A percentile compares a stretch with the other conserved stretches of the same genome.
phyloP scores from a whole-genome alignment of 2,888 invertebrate genomes.

The Lordiphosa andalusiaca region DNA sequence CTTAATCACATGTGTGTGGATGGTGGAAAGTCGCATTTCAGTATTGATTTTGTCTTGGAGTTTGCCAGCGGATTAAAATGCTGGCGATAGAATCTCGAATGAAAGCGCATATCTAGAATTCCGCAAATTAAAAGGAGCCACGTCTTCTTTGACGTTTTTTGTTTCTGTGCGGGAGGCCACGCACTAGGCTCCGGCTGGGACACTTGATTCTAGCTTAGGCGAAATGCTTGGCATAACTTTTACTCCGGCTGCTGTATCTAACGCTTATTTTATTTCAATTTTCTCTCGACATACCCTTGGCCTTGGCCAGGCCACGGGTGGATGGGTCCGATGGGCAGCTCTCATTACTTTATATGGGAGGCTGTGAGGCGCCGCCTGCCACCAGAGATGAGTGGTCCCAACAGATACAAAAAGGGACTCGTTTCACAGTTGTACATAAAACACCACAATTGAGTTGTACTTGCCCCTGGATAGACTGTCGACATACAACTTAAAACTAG shows the following conservation, averaged over 20 bases:
- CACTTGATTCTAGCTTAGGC: constrained; percentile 57
- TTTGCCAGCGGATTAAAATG: constrained; percentile 59
- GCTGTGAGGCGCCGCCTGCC: constrained; percentile 20
- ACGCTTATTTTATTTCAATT: constrained; percentile 59
- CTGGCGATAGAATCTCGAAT: constrained; percentile 55
- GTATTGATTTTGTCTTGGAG: constrained; percentile 53
- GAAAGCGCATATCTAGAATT: constrained; percentile 71
- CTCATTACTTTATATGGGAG: constrained; percentile 43
- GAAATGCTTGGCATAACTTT: constrained; percentile 62
- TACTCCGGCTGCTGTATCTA: constrained; percentile 28
- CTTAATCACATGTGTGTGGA: constrained; percentile 60
- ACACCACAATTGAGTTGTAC: too few relatives aligned
- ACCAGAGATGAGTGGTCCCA: constrained; percentile 21
- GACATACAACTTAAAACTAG: too few relatives aligned
- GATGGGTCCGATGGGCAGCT: constrained; percentile 10
- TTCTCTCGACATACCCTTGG: constrained; percentile 9
- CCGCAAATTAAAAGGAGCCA: constrained; percentile 60
- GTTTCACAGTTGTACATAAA: too few relatives aligned
- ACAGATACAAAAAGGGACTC: too few relatives aligned
- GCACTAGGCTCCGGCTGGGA: constrained; percentile 24
- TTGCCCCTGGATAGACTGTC: too few relatives aligned
- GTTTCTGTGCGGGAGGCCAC: constrained; percentile 15
- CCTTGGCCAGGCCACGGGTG: constrained; percentile 23
- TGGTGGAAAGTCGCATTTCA: constrained; percentile 34
- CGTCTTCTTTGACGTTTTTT: constrained; percentile 10